These are phyloP conservation scores for Hirtodrosophila trivittata DNA, from an alignment of 2,888 invertebrate genomes.

Conservation along the genomic window DNA sequence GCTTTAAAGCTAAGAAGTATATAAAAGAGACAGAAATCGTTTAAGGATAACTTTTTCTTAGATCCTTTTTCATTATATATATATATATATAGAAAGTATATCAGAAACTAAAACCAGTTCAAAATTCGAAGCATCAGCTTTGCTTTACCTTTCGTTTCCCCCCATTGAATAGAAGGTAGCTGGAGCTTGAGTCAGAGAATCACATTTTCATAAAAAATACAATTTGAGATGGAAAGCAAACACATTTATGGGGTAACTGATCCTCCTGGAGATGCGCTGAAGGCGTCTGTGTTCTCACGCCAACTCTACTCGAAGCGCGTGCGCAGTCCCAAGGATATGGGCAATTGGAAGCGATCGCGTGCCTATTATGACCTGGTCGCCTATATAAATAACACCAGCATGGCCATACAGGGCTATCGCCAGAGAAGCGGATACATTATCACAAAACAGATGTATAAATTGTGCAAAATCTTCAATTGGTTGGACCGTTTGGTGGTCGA, in stretches of 20 bases:
- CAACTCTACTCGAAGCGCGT: constrained; percentile 24
- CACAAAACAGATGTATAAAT: constrained; percentile 84
- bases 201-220: too few relatives aligned
- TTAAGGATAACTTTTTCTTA: too few relatives aligned
- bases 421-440: constrained; percentile 87
- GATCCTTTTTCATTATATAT: too few relatives aligned
- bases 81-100: too few relatives aligned
- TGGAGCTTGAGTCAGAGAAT: too few relatives aligned
- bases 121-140: too few relatives aligned
- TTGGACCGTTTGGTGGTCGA: constrained; percentile 88
- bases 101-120: too few relatives aligned
- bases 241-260: constrained; percentile 8
- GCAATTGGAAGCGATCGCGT: constrained; percentile 86
- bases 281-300: constrained; percentile 7
- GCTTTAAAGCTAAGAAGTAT: too few relatives aligned
- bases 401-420: constrained; percentile 91
- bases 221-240: constrained; percentile 20
- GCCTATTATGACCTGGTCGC: constrained; percentile 93
- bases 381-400: constrained; percentile 93
- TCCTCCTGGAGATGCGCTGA: constrained; percentile 17
- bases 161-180: too few relatives aligned
- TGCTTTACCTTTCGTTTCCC: too few relatives aligned
- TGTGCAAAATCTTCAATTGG: constrained; percentile 88
- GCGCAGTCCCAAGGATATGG: constrained; percentile 27
- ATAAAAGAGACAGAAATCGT: too few relatives aligned